Percentiles rank a stretch among this genome's conserved stretches.
phyloP scores from a whole-genome alignment of 1,140 invertebrate species.

The Calliphora vicina region DNA sequence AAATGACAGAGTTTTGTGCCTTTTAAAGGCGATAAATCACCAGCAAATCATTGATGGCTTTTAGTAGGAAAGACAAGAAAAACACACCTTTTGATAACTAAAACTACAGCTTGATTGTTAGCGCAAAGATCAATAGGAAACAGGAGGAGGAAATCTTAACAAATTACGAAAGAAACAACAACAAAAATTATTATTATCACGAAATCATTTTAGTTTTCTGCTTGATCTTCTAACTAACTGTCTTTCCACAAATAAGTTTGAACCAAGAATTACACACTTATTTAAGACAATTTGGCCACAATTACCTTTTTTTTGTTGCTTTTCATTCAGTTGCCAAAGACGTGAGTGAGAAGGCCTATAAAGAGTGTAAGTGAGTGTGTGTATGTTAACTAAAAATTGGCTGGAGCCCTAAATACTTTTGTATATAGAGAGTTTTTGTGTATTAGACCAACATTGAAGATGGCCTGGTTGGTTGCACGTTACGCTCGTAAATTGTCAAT shows the following conservation, averaged over 20 bases:
- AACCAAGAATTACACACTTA: slow-evolving; percentile 21
- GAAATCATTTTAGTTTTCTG: neutral
- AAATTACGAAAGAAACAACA: slow-evolving; percentile 20
- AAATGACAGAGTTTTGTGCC: slow-evolving; percentile 22
- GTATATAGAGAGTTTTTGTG: neutral
- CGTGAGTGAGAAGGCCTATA: neutral
- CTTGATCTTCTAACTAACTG: too few species aligned
- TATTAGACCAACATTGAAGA: neutral
- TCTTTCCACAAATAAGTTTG: neutral
- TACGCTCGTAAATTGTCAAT: slow-evolving; percentile 33
- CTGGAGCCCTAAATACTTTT: neutral
- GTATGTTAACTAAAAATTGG: neutral
- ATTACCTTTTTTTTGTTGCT: slow-evolving; percentile 28
- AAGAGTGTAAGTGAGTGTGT: neutral
- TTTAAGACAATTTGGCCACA: slow-evolving; percentile 26
- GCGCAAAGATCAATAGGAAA: slow-evolving; percentile 18
- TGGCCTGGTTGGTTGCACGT: neutral
- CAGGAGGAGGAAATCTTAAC: slow-evolving; percentile 16
- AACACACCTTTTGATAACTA: neutral
- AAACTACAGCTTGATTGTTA: neutral
- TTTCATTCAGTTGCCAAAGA: neutral
- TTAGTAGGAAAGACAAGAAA: slow-evolving; percentile 10
- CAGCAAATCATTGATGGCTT: slow-evolving; percentile 7
- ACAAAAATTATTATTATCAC: neutral
- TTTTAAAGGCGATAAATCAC: slow-evolving; percentile 23